These are phyloP conservation scores for Latheticus oryzae DNA, from an alignment of 2,888 invertebrate species.

Conservation along the genomic window DNA sequence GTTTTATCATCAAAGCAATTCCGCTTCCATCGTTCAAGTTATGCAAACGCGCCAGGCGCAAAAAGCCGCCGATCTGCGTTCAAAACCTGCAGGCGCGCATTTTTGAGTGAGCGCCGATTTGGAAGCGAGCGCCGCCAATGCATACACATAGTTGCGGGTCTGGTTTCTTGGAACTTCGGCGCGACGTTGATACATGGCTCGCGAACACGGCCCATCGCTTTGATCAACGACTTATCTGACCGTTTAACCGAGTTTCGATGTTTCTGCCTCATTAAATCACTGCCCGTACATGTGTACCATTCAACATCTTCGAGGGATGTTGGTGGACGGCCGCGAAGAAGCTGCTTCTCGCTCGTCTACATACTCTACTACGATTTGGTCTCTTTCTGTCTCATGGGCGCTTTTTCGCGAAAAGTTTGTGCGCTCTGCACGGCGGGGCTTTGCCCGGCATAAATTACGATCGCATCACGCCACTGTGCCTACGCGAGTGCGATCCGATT, in stretches of 20 bases:
- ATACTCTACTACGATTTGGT: slow-evolving; percentile 5
- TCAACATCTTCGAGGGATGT: slow-evolving; percentile 43
- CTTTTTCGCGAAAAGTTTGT: slow-evolving; percentile 22
- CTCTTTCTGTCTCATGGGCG: no score
- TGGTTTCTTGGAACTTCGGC: slow-evolving; percentile 52
- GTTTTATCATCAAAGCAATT: no score
- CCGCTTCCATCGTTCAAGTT: slow-evolving; percentile 23
- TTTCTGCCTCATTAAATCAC: slow-evolving; percentile 55
- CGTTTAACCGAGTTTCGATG: slow-evolving; percentile 53
- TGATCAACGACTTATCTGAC: slow-evolving; percentile 55
- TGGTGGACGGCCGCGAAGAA: slow-evolving; percentile 36
- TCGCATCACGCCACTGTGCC: slow-evolving; percentile 29
- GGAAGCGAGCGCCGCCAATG: slow-evolving; percentile 31
- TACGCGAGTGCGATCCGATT: no score
- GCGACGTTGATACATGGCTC: slow-evolving; percentile 55
- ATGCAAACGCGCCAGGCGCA: slow-evolving; percentile 24
- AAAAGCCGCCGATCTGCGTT: slow-evolving; percentile 23
- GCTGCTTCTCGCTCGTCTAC: slow-evolving; percentile 13
- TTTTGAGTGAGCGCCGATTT: slow-evolving; percentile 36
- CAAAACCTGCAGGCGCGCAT: slow-evolving; percentile 33
- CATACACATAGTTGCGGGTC: slow-evolving; percentile 42
- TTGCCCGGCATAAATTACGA: slow-evolving; percentile 32
- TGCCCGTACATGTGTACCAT: slow-evolving; percentile 49
- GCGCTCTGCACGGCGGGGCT: slow-evolving; percentile 10
- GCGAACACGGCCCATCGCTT: slow-evolving; percentile 51